Evolutionary conservation across 1,140 invertebrate genomes (phyloP).

Genomic region (Phymorhynchus buccinoides): DNA sequence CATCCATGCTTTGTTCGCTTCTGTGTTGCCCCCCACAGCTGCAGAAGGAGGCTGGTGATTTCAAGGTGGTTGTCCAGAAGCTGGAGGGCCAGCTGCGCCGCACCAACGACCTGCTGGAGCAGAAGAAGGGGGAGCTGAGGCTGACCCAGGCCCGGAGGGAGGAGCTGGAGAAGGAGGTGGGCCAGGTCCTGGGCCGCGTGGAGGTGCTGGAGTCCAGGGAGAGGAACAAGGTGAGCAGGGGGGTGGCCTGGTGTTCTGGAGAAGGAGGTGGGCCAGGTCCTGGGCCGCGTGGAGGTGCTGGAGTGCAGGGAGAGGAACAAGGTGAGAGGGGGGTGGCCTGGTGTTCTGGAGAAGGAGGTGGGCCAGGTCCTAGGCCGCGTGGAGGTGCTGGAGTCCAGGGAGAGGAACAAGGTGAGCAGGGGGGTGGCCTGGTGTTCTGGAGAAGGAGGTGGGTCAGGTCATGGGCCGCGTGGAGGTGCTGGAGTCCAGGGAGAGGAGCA

Average conservation of each 20-base stretch:
- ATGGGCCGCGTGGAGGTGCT: constrained; percentile 40
- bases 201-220: constrained; percentile 63
- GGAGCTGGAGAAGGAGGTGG: constrained; percentile 61
- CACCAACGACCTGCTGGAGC: constrained; percentile 51
- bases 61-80: constrained; percentile 58
- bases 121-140: constrained; percentile 59
- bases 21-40: constrained; percentile 48
- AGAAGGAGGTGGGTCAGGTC: constrained; percentile 62
- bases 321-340: constrained; percentile 47
- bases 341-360: constrained; percentile 46
- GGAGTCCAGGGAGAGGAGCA: constrained; percentile 61
- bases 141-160: constrained; percentile 54
- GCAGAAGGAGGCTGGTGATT: constrained; percentile 65
- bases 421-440: not conserved
- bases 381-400: constrained; percentile 60
- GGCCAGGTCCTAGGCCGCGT: constrained; percentile 53
- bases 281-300: constrained; percentile 56
- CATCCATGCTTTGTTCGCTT: not conserved
- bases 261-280: constrained; percentile 51
- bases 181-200: constrained; percentile 53
- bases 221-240: constrained; percentile 58
- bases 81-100: constrained; percentile 61
- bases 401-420: constrained; percentile 61
- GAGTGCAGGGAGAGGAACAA: constrained; percentile 64
- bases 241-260: constrained; percentile 13